Conservation (phyloP, 2,797 vertebrate species). For the Lagodon rhomboides region DNA sequence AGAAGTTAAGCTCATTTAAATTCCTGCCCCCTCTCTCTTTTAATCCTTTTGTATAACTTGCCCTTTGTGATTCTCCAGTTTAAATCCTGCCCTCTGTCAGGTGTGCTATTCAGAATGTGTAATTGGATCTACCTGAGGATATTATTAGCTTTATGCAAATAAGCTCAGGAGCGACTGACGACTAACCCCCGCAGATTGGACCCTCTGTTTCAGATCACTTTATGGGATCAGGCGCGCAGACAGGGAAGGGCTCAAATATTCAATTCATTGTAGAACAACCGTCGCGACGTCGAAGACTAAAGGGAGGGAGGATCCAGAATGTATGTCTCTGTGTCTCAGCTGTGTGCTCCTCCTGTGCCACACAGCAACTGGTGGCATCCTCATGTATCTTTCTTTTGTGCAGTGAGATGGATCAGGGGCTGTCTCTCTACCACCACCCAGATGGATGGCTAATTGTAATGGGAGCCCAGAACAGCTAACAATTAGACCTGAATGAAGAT, state of each 20-base stretch:
- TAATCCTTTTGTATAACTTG: conserved; percentile 40
- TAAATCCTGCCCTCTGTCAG: conserved; percentile 36
- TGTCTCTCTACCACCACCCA: conserved; percentile 66
- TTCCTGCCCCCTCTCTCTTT: conserved; percentile 16
- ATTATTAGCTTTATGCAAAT: conserved; percentile 60
- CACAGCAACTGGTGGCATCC: conserved; percentile 63
- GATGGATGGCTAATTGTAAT: conserved; percentile 82
- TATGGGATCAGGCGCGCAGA: background rate
- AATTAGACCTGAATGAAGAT: conserved; percentile 79
- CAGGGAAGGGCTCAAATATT: background rate
- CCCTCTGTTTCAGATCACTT: conserved; percentile 13
- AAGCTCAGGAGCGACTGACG: conserved; percentile 13
- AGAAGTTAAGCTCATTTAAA: conserved; percentile 41
- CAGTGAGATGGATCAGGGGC: conserved; percentile 59
- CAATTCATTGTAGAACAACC: conserved; percentile 26
- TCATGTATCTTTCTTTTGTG: conserved; percentile 60
- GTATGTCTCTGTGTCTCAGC: conserved; percentile 16
- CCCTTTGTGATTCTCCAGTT: conserved; percentile 40
- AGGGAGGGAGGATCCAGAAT: conserved; percentile 7
- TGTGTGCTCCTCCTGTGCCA: conserved; percentile 8
- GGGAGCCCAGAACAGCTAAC: conserved; percentile 76
- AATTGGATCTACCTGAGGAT: conserved; percentile 40
- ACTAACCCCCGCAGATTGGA: conserved; percentile 31
- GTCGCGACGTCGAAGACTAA: background rate
- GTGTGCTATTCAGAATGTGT: conserved; percentile 34